These are phyloP conservation scores for Nebria ingens DNA, from an alignment of 1,140 invertebrate genomes.

Conservation along the genomic window DNA sequence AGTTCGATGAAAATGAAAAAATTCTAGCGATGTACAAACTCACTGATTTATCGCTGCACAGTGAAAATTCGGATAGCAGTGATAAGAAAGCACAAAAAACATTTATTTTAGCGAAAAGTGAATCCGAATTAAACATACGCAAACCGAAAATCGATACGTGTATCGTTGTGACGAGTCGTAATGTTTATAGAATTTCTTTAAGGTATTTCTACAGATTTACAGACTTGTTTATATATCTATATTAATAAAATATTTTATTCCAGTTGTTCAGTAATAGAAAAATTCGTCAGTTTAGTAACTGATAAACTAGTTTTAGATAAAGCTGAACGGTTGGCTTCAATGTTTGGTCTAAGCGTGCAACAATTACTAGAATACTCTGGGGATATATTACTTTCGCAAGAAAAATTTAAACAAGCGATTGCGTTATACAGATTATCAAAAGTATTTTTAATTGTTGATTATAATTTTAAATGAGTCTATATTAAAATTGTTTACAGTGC, in stretches of 20 bases:
- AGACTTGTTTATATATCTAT: too few species aligned
- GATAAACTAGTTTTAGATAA: conserved; percentile 43
- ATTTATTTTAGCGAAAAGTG: conserved; percentile 35
- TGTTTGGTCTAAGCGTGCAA: conserved; percentile 57
- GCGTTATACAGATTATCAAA: conserved; percentile 62
- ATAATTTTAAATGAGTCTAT: too few species aligned
- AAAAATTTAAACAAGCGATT: conserved; percentile 53
- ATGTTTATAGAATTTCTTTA: conserved; percentile 56
- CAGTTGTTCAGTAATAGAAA: conserved; percentile 49
- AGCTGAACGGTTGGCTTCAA: conserved; percentile 42
- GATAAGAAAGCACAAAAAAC: conserved; percentile 30
- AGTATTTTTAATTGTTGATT: too few species aligned
- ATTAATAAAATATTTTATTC: conserved; percentile 22
- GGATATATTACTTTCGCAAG: conserved; percentile 53
- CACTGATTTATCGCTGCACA: conserved; percentile 29
- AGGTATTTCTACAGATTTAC: too few species aligned
- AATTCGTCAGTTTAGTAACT: conserved; percentile 55
- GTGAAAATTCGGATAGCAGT: conserved; percentile 17
- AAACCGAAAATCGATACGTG: conserved; percentile 50
- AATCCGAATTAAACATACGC: conserved; percentile 42
- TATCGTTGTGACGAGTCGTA: conserved; percentile 56
- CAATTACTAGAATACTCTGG: conserved; percentile 61
- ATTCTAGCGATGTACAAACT: conserved; percentile 39
- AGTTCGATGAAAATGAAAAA: conserved; percentile 39
- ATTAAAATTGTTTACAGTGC: conserved; percentile 45